These are phyloP conservation scores for Mesoclemmys tuberculata DNA, from an alignment of 2,113 vertebrate genomes.

Conservation along the genomic window DNA sequence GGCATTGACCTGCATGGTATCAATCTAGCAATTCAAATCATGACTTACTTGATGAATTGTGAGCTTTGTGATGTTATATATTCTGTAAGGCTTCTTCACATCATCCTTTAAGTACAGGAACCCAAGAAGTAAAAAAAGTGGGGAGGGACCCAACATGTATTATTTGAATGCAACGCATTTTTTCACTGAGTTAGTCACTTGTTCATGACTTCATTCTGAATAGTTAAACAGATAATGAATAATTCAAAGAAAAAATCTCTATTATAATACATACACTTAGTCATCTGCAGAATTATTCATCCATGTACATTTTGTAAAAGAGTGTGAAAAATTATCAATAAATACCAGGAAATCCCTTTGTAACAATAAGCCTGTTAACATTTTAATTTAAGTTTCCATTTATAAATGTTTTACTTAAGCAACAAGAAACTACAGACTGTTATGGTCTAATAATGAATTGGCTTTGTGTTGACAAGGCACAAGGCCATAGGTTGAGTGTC, in stretches of 20 bases:
- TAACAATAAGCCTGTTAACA: not conserved
- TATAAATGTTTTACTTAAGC: not conserved
- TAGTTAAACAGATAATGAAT: not conserved
- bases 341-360: not conserved
- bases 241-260: not conserved
- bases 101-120: not conserved
- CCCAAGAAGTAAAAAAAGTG: not conserved
- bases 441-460: not conserved
- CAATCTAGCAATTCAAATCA: constrained; percentile 15
- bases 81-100: not conserved
- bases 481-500: not conserved
- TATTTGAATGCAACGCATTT: not conserved
- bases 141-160: no score
- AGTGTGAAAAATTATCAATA: not conserved
- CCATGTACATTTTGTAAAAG: not conserved
- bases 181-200: not conserved
- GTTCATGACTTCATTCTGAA: constrained; percentile 1
- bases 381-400: not conserved
- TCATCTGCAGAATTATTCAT: not conserved
- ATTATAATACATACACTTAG: not conserved
- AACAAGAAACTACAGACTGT: not conserved
- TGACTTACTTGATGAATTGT: not conserved
- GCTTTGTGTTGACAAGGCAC: not conserved
- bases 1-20: not conserved
- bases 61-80: not conserved